Base-by-base conservation (phyloP, 2,113 vertebrate genomes). In the Brachirus orientalis region DNA sequence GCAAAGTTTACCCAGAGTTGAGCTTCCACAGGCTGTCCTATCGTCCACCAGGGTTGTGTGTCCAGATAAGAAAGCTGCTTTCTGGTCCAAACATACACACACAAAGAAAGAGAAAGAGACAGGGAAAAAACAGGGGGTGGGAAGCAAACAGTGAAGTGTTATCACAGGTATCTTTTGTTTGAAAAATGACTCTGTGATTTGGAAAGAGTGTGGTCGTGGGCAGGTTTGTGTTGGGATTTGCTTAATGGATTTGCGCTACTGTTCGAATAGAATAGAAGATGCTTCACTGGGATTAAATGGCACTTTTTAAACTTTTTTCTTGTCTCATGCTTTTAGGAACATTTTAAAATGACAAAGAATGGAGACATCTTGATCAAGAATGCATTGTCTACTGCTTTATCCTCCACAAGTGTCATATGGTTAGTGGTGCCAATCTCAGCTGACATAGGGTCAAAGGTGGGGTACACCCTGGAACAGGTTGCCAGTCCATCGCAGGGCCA, bases 1-100 rank as follows among this genome's bases (percentile, higher is more conserved):
- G 82, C 89, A 90, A 88, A 90, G 90, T 90, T 91, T 89, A 91
- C 85, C 80, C 73, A 82, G 74, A 83, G 83, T 88, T 91, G 89
- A 90, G 87, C 83, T 88, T 90, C 83, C 82, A 85, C 90, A 91
- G 90, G 73, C 85, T 72, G 83, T 65, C 77, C 71, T 43, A 72
- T 70, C 55, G 84, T 83, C 84, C 83, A 59, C 47, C 37, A 64
- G 45, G 65, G 50, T 81, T 85, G 85, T 84, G 79, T 83, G 81
- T 70, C 75, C 86, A 87, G 88, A 89, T 88, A 91, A 88, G 76
- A 71, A 56, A 69, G 41, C 79, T 63, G 82, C 80, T 87, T 85
- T 84, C 82, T 85, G 75, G 68, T 81, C 70, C 78, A 80, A 83
- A 85, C 75, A 85, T 57, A 85, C 75, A 82, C 35, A 56, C n/a